These are phyloP conservation scores for Ethmia dodecea DNA, from an alignment of 2,888 invertebrate genomes.

Conservation along the genomic window DNA sequence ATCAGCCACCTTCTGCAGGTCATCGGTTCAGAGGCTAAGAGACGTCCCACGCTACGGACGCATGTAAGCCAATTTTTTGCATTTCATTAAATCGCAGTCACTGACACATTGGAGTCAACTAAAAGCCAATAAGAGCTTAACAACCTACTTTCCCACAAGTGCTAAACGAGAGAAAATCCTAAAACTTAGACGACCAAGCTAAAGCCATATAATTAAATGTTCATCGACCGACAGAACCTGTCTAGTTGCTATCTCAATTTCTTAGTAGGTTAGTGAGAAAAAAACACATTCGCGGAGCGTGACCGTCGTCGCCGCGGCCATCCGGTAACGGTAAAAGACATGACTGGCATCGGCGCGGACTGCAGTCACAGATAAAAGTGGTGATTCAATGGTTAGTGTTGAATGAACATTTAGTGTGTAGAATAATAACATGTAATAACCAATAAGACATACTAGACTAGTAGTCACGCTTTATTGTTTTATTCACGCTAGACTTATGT, in stretches of 20 bases:
- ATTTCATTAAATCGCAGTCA: too few species aligned
- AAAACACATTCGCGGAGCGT: conserved; percentile 42
- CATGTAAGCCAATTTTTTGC: too few species aligned
- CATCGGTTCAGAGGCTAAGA: too few species aligned
- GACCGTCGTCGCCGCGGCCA: conserved; percentile 36
- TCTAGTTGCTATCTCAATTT: conserved; percentile 31
- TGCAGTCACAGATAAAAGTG: conserved; percentile 22
- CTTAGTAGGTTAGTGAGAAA: conserved; percentile 53
- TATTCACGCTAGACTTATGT: too few species aligned
- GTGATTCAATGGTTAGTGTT: conserved; percentile 1
- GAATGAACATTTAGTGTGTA: conserved; percentile 2
- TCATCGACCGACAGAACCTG: conserved; percentile 24
- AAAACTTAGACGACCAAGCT: too few species aligned
- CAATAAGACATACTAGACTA: too few species aligned
- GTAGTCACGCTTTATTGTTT: too few species aligned
- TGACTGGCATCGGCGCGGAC: conserved; percentile 27
- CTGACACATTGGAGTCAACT: too few species aligned
- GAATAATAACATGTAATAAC: too few species aligned
- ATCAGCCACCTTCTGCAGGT: too few species aligned
- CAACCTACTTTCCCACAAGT: conserved; percentile 1
- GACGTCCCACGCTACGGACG: too few species aligned
- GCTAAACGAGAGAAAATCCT: not conserved
- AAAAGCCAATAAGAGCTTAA: too few species aligned
- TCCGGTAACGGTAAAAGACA: conserved; percentile 47
- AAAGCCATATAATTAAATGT: not conserved